phyloP scores from a whole-genome alignment of 2,113 vertebrate genomes.

The Otis tarda region DNA sequence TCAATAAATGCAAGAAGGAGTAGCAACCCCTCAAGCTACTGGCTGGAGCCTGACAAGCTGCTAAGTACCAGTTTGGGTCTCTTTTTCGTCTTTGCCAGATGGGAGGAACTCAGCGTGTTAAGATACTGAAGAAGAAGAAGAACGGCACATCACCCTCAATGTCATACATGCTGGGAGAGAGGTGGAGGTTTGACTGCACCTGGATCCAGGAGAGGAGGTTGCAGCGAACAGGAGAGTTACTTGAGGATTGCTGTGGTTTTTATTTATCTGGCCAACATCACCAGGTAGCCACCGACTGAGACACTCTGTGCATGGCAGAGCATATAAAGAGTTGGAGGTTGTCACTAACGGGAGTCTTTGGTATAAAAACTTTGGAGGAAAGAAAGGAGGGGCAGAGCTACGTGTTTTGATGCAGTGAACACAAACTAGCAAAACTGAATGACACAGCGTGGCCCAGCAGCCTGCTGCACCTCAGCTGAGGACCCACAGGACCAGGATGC shows the following conservation, averaged over 20 bases:
- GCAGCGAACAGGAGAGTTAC: not conserved
- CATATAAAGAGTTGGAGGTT: not conserved
- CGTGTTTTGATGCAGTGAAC: not conserved
- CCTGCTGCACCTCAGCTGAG: not conserved
- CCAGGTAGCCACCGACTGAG: not conserved
- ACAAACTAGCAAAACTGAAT: not conserved
- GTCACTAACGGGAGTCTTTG: not conserved
- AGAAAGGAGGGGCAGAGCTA: not conserved
- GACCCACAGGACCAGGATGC: not conserved
- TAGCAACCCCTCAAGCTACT: not conserved
- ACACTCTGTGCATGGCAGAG: not conserved
- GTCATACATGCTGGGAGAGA: accelerated
- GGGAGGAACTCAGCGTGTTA: not conserved
- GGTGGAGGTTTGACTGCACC: not conserved
- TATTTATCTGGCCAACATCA: not conserved
- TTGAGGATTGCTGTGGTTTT: not conserved
- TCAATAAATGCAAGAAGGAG: not conserved
- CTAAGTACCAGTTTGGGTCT: not conserved
- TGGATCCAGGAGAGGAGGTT: not conserved
- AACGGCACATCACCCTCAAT: not conserved
- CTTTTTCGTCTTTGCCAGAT: not conserved
- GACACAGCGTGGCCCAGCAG: accelerated
- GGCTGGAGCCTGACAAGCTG: not conserved
- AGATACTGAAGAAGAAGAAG: not conserved
- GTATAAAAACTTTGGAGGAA: not conserved